Conservation (phyloP, 2,888 invertebrate species). For the Tethea ocularis region DNA sequence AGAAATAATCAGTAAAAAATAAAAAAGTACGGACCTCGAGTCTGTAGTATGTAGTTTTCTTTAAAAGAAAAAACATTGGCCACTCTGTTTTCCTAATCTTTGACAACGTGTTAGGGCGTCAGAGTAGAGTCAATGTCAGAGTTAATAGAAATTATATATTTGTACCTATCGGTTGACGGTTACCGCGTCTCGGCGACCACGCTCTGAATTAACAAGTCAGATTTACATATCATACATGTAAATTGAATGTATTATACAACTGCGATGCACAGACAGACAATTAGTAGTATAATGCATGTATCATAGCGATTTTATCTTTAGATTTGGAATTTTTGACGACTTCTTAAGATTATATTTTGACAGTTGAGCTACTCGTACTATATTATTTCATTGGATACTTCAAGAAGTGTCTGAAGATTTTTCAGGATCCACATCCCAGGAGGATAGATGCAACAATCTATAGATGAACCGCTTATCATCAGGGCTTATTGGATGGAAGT, state of each 20-base stretch:
- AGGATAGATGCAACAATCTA: too few species aligned
- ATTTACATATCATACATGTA: constrained; percentile 17
- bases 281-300: constrained; percentile 1
- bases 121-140: constrained; percentile 16
- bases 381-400: too few species aligned
- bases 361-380: too few species aligned
- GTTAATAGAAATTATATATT: constrained; percentile 21
- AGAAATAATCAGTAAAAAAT: too few species aligned
- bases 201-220: constrained; percentile 11
- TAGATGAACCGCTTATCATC: too few species aligned
- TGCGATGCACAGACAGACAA: neutral
- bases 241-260: constrained; percentile 7
- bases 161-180: constrained; percentile 2
- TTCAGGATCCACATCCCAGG: too few species aligned
- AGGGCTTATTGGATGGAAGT: too few species aligned
- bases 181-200: constrained; percentile 6
- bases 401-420: too few species aligned
- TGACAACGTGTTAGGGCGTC: neutral
- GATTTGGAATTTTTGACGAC: neutral
- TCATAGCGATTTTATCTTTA: constrained; percentile 6
- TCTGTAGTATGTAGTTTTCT: too few species aligned
- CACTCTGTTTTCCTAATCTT: neutral
- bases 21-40: too few species aligned
- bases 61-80: too few species aligned
- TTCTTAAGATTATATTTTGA: neutral